phyloP scores from a whole-genome alignment of 2,113 vertebrate species.

The Butorides virescens region DNA sequence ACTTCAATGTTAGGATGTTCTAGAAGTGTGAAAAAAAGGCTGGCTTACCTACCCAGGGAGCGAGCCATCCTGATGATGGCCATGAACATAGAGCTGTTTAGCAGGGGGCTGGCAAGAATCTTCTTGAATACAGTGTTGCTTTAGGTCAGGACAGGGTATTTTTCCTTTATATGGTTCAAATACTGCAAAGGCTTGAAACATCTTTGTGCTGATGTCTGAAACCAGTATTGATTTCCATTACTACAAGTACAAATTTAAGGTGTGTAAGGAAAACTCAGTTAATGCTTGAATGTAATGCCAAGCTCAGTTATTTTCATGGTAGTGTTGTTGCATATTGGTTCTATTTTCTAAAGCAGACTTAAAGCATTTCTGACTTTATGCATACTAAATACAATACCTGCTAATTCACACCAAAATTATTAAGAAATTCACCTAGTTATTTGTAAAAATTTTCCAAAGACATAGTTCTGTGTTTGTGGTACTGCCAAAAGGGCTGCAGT shows the following conservation, averaged over 20 bases:
- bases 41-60: not conserved
- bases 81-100: not conserved
- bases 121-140: not conserved
- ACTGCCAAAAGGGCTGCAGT: not conserved
- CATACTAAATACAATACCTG: not conserved
- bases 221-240: not conserved
- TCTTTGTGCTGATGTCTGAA: not conserved
- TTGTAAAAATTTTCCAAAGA: not conserved
- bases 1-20: not conserved
- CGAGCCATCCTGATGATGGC: not conserved
- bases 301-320: slow-evolving; percentile 43
- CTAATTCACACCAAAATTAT: not conserved
- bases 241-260: not conserved
- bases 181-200: not conserved
- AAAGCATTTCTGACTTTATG: not conserved
- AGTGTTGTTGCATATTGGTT: slow-evolving; percentile 8
- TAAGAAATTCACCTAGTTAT: not conserved
- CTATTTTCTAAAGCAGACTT: slow-evolving; percentile 19
- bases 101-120: not conserved
- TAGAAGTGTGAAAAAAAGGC: not conserved
- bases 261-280: not conserved
- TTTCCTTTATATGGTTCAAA: not conserved
- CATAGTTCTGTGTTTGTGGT: not conserved
- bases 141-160: not conserved
- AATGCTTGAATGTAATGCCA: slow-evolving; percentile 4